Base-by-base conservation (phyloP, 2,113 vertebrate genomes). In the Polypterus senegalus region DNA sequence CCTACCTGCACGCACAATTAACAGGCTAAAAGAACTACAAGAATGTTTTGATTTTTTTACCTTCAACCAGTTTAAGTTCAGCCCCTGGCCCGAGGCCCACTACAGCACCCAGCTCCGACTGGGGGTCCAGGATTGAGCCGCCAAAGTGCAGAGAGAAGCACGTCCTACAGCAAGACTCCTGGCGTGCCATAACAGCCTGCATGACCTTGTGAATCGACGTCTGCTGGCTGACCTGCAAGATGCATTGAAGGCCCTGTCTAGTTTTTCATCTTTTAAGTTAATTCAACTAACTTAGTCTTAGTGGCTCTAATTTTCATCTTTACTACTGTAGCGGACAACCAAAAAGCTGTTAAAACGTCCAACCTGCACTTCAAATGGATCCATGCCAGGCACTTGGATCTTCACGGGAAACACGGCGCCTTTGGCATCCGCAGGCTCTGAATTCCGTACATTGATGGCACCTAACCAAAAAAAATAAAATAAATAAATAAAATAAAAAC, bases 311-410 rank as follows among this genome's bases (percentile, higher is more conserved):
- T 27, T 27, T 27, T 27, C 27, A 27, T 27, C 27, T 27, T 27
- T 27, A 27, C 27, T 27, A 27, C 27, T 27, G 27, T 27, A 27
- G 27, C 2, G 1, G 27, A 27, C 27, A 7, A 54, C 8, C 5
- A 7, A 4, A 46, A 46, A 54, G 27, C 7, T 58, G 46, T 44
- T 62, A 58, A 6, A 54, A 43, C 8, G 27, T 3, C 72, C 73
- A 73, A 88, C 86, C 83, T 81, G 81, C 62, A 85, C 54, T 71
- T 87, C 86, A 74, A 88, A 87, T 2, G 78, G 45, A 60, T 86
- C 86, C 1, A 88, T 67, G 59, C 84, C 86, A 5, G 82, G 77
- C 43, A 84, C 86, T 58, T 87, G 84, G 63, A 88, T 74, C 75
- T 87, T 88, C 60, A 88, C 77, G 47, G 73, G 63, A 64, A 81